Evolutionary conservation across 2,888 invertebrate species (phyloP).

Genomic region (Sinopyrophorus schimmeli): DNA sequence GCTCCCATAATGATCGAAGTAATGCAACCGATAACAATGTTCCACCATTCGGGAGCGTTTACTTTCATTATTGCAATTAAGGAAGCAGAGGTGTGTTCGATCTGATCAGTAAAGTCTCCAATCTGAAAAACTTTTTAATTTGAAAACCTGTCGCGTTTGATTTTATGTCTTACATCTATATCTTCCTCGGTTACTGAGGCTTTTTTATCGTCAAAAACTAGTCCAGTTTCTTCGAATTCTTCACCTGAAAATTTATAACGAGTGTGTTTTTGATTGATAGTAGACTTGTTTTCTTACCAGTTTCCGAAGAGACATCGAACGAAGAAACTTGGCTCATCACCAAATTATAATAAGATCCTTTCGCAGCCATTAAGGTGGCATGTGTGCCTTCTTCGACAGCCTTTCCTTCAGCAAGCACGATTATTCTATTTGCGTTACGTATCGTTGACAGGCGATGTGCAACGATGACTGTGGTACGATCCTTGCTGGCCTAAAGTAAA

Average conservation of each 20-base stretch:
- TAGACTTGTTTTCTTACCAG: no score
- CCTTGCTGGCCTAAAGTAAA: conserved; percentile 64
- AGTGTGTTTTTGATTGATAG: background rate
- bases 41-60: conserved; percentile 70
- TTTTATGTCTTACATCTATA: conserved; percentile 5
- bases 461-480: conserved; percentile 77
- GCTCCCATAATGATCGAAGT: conserved; percentile 69
- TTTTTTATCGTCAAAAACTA: conserved; percentile 20
- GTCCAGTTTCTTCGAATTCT: conserved; percentile 1
- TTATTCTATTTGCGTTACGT: conserved; percentile 71
- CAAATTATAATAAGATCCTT: conserved; percentile 70
- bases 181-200: conserved; percentile 5
- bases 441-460: conserved; percentile 79
- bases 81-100: conserved; percentile 31
- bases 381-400: conserved; percentile 75
- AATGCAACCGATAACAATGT: conserved; percentile 64
- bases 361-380: conserved; percentile 65
- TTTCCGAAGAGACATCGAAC: conserved; percentile 18
- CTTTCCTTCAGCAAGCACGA: conserved; percentile 69
- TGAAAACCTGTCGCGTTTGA: background rate
- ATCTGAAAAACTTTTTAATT: background rate
- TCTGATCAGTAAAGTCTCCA: background rate
- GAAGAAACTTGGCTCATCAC: conserved; percentile 64
- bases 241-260: background rate
- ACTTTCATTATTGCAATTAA: conserved; percentile 55